A percentile compares a stretch with the other conserved stretches of the same genome.
Conservation (phyloP, 2,797 vertebrate species). For the Merluccius polli region DNA sequence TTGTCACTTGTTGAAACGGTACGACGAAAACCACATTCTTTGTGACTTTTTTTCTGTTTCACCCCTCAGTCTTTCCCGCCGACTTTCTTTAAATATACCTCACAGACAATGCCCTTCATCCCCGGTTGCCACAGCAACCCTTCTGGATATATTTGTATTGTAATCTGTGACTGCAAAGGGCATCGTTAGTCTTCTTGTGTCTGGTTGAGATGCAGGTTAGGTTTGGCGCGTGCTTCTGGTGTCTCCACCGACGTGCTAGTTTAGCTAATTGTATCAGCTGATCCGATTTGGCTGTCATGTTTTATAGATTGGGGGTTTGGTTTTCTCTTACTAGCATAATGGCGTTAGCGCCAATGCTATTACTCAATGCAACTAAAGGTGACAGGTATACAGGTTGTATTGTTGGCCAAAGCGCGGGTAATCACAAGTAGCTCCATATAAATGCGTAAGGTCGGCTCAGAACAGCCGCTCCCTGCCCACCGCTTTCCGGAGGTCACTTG, state of each 20-base stretch:
- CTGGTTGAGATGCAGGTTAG: too few relatives aligned
- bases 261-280: too few relatives aligned
- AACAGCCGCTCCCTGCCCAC: slow-evolving; percentile 57
- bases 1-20: neutral
- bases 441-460: neutral
- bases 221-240: too few relatives aligned
- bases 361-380: neutral
- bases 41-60: neutral
- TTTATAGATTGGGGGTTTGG: too few relatives aligned
- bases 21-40: neutral
- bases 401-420: neutral
- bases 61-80: neutral
- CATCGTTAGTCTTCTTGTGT: too few relatives aligned
- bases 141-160: too few relatives aligned
- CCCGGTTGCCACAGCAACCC: neutral
- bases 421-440: neutral
- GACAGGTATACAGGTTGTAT: neutral
- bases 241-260: too few relatives aligned
- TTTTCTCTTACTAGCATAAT: neutral
- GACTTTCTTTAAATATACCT: neutral
- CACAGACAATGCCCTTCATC: slow-evolving; percentile 25
- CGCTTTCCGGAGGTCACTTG: slow-evolving; percentile 66
- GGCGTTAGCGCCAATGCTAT: neutral
- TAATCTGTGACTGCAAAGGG: too few relatives aligned
- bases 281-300: too few relatives aligned